Conservation (phyloP, 2,888 invertebrate species). For the Callimorpha dominula region DNA sequence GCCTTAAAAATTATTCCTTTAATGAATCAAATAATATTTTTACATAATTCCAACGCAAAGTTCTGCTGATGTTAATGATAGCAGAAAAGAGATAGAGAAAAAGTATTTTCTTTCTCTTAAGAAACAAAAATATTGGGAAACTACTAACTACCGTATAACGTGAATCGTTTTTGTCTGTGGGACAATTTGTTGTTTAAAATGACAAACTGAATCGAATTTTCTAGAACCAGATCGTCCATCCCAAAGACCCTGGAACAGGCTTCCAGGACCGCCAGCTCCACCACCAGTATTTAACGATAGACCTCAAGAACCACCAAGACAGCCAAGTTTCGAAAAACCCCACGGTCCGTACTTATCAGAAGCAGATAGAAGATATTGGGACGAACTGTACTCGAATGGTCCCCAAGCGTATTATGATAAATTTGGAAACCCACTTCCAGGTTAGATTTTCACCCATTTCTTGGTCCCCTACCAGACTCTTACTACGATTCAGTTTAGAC, state of each 20-base stretch:
- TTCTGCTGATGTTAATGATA: too few species aligned
- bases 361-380: conserved; percentile 79
- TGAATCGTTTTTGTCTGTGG: too few species aligned
- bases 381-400: conserved; percentile 77
- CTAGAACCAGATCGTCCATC: conserved; percentile 15
- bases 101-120: too few species aligned
- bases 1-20: too few species aligned
- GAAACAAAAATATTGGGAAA: too few species aligned
- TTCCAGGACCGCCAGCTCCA: conserved; percentile 6
- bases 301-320: conserved; percentile 42
- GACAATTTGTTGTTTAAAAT: not conserved
- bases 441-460: conserved; percentile 48
- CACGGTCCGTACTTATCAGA: conserved; percentile 74
- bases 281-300: conserved; percentile 18
- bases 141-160: too few species aligned
- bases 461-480: not conserved
- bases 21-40: too few species aligned
- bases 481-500: not conserved
- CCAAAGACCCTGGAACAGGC: conserved; percentile 12
- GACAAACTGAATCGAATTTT: not conserved
- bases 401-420: conserved; percentile 82
- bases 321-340: conserved; percentile 50
- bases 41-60: too few species aligned
- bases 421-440: conserved; percentile 81
- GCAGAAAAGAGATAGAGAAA: too few species aligned